A percentile compares a stretch with the other conserved stretches of the same genome.
Evolutionary conservation across 2,888 invertebrate species (phyloP).

Genomic region (Eupithecia subfuscata): DNA sequence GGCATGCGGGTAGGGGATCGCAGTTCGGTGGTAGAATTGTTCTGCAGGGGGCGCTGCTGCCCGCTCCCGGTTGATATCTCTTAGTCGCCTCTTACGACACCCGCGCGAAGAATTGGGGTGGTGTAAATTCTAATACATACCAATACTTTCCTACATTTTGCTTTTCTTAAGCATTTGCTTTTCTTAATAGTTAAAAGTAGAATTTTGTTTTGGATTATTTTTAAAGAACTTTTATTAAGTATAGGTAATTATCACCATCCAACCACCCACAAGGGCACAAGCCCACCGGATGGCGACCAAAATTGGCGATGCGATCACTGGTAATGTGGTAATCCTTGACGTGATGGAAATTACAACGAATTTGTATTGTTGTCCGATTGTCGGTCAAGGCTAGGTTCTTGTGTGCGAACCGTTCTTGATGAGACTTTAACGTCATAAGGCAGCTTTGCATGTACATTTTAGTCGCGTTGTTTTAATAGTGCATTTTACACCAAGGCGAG

Average conservation of each 20-base stretch:
- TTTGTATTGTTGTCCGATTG: constrained; percentile 32
- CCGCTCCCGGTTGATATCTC: too few species aligned
- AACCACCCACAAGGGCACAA: too few species aligned
- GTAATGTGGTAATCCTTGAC: constrained; percentile 49
- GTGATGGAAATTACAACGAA: constrained; percentile 33
- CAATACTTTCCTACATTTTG: too few species aligned
- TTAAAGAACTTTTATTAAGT: not conserved
- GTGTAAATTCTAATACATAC: too few species aligned
- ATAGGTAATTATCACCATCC: not conserved
- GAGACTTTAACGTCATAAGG: not conserved
- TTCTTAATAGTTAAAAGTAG: too few species aligned
- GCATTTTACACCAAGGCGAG: too few species aligned
- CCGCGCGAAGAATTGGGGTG: too few species aligned
- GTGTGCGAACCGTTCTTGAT: constrained; percentile 17
- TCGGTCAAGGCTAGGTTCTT: constrained; percentile 38
- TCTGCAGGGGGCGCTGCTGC: too few species aligned
- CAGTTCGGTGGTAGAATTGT: too few species aligned
- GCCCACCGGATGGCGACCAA: constrained; percentile 11
- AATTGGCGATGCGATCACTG: constrained; percentile 35
- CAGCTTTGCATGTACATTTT: not conserved
- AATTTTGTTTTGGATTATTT: not conserved
- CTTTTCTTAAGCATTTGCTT: too few species aligned
- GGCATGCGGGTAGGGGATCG: too few species aligned
- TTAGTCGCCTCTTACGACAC: too few species aligned
- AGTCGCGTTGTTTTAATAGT: not conserved